phyloP scores from a whole-genome alignment of 2,113 vertebrate species.

The Aythya baeri region DNA sequence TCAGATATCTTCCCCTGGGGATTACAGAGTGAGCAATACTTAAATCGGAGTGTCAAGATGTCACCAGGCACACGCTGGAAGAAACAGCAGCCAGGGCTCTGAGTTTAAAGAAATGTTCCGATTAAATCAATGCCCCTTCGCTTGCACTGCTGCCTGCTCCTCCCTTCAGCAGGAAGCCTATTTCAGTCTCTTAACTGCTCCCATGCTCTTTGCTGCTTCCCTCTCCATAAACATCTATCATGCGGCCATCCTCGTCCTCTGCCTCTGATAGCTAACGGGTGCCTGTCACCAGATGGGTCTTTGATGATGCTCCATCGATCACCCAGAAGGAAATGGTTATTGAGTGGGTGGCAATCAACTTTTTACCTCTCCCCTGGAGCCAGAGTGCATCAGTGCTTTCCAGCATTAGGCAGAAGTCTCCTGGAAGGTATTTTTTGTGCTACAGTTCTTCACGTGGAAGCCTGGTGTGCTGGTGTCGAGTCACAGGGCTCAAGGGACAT shows the following conservation, averaged over 20 bases:
- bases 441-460: neutral
- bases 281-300: neutral
- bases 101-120: neutral
- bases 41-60: slow-evolving; percentile 50
- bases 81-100: neutral
- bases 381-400: slow-evolving; percentile 5
- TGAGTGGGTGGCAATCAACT: slow-evolving; percentile 57
- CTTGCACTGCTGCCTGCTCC: neutral
- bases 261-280: neutral
- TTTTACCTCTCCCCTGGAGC: slow-evolving; percentile 56
- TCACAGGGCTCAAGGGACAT: neutral
- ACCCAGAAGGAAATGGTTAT: slow-evolving; percentile 53
- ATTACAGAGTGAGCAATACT: slow-evolving; percentile 24
- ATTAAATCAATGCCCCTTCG: neutral
- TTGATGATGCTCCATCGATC: slow-evolving; percentile 9
- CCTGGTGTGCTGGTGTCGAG: neutral
- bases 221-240: neutral
- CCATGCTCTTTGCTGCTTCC: neutral
- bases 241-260: neutral
- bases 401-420: slow-evolving; percentile 1
- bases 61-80: slow-evolving; percentile 2
- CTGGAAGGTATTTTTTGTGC: neutral
- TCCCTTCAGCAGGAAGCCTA: neutral
- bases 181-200: neutral
- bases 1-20: slow-evolving; percentile 14